These are phyloP conservation scores for Heterocephalus glaber DNA, from an alignment of 2,113 vertebrate species.

Conservation along the genomic window DNA sequence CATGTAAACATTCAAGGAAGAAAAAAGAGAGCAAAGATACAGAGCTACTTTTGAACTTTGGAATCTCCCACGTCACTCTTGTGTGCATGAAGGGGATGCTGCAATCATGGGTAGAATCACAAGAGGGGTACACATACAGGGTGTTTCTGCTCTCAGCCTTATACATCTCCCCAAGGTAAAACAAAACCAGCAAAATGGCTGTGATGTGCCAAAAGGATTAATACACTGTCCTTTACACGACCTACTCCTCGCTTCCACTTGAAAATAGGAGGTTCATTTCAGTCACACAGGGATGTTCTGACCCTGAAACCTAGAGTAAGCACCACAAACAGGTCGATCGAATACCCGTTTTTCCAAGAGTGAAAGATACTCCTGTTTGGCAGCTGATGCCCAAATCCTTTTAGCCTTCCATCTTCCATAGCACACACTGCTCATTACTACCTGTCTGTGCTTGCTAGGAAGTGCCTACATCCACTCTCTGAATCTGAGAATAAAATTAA, in stretches of 20 bases:
- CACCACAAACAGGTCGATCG: not conserved
- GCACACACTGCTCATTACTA: not conserved
- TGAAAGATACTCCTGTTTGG: not conserved
- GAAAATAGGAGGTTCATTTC: conserved; percentile 37
- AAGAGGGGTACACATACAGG: not conserved
- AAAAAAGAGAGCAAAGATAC: not conserved
- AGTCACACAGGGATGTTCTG: not conserved
- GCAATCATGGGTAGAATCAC: not conserved
- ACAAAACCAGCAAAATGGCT: conserved; percentile 25
- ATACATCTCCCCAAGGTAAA: not conserved
- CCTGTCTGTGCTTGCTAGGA: conserved; percentile 26
- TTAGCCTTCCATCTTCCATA: not conserved
- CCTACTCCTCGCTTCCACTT: conserved; percentile 14
- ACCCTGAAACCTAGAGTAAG: not conserved
- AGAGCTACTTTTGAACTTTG: not conserved
- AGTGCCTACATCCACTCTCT: not conserved
- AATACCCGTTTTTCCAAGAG: not conserved
- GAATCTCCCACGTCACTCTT: not conserved
- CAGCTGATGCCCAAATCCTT: not conserved
- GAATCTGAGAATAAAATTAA: conserved; percentile 39
- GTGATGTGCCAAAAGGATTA: conserved; percentile 23
- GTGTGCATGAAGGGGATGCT: not conserved
- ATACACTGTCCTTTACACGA: not conserved
- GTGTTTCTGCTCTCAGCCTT: not conserved
- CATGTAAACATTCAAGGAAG: not conserved